phyloP scores from a whole-genome alignment of 2,797 vertebrate species.

The Graptemys geographica region DNA sequence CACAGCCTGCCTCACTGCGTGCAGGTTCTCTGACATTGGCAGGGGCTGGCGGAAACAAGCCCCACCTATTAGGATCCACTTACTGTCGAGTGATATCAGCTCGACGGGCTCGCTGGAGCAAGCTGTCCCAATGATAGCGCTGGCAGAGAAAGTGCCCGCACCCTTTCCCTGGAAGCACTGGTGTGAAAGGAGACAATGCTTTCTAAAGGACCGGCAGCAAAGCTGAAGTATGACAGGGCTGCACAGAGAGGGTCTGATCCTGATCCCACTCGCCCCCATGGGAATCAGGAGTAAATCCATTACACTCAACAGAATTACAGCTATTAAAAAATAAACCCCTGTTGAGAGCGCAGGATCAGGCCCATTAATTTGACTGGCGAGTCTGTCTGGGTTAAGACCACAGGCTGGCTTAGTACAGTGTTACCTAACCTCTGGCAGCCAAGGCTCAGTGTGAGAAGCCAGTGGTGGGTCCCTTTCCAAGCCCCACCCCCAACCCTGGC shows the following conservation, averaged over 20 bases:
- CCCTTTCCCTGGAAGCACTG: neutral
- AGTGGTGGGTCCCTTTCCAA: neutral
- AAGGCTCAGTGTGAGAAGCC: neutral
- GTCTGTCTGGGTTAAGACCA: neutral
- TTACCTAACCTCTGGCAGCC: neutral
- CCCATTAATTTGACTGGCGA: neutral
- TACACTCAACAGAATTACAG: neutral
- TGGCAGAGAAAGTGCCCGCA: neutral
- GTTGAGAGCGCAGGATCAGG: neutral
- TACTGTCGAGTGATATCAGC: neutral
- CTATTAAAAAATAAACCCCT: neutral
- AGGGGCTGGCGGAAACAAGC: neutral
- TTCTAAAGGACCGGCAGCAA: neutral
- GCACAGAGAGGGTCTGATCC: neutral
- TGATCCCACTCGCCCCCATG: neutral
- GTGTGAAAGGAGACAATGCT: neutral
- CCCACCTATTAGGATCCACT: neutral
- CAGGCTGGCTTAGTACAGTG: neutral
- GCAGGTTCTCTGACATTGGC: neutral
- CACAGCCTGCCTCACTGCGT: neutral
- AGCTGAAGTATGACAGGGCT: neutral
- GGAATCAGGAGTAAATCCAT: neutral
- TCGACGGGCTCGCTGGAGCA: too few species aligned
- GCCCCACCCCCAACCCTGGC: neutral
- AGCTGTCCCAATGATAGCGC: neutral